Conservation (phyloP, 2,113 vertebrate species). For the Tetrax tetrax region DNA sequence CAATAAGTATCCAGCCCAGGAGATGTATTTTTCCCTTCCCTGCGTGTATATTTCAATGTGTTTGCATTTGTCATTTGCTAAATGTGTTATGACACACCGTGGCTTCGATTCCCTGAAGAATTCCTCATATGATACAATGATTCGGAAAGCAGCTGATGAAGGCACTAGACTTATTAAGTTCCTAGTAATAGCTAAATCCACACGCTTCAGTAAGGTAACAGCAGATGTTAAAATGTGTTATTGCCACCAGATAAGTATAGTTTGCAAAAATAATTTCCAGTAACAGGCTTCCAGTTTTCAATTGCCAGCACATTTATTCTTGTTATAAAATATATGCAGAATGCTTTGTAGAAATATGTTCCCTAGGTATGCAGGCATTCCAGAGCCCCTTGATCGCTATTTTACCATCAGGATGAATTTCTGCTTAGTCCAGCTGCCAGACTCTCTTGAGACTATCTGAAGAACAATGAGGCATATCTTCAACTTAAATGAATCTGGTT, state of each 20-base stretch:
- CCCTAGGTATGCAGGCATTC: not conserved
- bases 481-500: not conserved
- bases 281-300: slow-evolving; percentile 24
- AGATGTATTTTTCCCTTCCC: not conserved
- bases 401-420: not conserved
- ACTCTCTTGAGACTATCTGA: not conserved
- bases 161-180: slow-evolving; percentile 20
- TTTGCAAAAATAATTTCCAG: slow-evolving; percentile 46
- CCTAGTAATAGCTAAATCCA: not conserved
- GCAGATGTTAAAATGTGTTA: slow-evolving; percentile 46
- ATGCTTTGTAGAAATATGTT: not conserved
- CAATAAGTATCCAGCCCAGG: not conserved
- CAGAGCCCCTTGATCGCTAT: not conserved
- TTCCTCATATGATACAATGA: not conserved
- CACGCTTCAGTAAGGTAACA: slow-evolving; percentile 28
- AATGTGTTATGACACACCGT: not conserved
- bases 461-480: slow-evolving; percentile 6
- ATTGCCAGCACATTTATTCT: slow-evolving; percentile 29
- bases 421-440: slow-evolving; percentile 1
- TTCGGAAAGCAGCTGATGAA: slow-evolving; percentile 34
- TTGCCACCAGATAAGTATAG: slow-evolving; percentile 31
- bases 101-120: slow-evolving; percentile 4
- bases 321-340: not conserved
- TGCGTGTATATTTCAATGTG: not conserved
- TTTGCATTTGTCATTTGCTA: slow-evolving; percentile 38